phyloP scores from a whole-genome alignment of 1,140 invertebrate species.

The Nomia melanderi region DNA sequence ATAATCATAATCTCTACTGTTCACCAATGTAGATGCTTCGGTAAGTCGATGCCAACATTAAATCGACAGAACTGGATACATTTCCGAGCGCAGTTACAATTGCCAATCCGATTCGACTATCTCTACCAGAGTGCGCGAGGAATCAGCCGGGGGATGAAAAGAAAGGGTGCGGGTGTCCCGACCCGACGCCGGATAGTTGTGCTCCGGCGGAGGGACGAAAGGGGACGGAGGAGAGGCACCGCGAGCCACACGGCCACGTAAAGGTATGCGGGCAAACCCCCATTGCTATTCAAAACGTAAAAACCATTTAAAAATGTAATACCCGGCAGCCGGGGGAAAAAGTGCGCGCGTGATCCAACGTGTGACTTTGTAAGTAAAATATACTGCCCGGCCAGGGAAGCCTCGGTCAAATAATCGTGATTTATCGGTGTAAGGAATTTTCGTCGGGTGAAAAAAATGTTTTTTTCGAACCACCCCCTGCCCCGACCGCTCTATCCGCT shows the following conservation, averaged over 20 bases:
- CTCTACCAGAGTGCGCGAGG: background rate
- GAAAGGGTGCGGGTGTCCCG: background rate
- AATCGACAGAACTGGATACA: too few species aligned
- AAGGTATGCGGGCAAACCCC: slow-evolving; percentile 62
- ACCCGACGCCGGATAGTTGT: background rate
- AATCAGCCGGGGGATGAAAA: background rate
- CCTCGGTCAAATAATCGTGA: slow-evolving; percentile 81
- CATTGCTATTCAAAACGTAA: slow-evolving; percentile 81
- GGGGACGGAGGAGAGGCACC: slow-evolving; percentile 10
- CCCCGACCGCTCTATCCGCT: background rate
- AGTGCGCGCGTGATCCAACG: slow-evolving; percentile 74
- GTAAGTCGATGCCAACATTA: too few species aligned
- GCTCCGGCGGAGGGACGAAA: background rate
- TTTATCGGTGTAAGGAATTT: slow-evolving; percentile 79
- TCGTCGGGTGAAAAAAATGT: slow-evolving; percentile 65
- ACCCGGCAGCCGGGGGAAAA: slow-evolving; percentile 67
- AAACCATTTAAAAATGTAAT: slow-evolving; percentile 82
- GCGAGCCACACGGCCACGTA: slow-evolving; percentile 37
- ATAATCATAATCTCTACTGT: too few species aligned
- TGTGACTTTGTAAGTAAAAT: slow-evolving; percentile 81
- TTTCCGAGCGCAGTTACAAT: too few species aligned
- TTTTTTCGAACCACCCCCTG: slow-evolving; percentile 49
- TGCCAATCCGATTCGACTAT: background rate
- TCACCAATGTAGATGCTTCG: too few species aligned
- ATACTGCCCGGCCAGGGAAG: slow-evolving; percentile 77